These are phyloP conservation scores for Clarias macrocephalus DNA, from an alignment of 2,113 vertebrate genomes.

Conservation along the genomic window DNA sequence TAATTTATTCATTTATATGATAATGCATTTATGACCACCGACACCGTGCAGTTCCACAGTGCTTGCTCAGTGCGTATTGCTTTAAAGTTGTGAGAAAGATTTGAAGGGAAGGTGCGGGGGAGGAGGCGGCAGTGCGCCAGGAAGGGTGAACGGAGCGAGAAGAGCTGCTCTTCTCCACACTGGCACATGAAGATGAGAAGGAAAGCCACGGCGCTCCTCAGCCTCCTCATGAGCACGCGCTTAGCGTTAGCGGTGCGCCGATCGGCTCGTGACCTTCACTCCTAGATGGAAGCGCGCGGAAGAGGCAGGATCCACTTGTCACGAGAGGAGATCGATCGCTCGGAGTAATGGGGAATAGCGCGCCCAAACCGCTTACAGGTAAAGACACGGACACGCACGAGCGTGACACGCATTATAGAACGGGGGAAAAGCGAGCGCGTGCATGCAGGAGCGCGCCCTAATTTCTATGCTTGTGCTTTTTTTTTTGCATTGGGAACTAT, in stretches of 20 bases:
- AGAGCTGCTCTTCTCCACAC: constrained; percentile 60
- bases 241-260: constrained; percentile 27
- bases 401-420: background rate
- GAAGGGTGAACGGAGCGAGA: constrained; percentile 35
- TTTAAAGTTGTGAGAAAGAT: constrained; percentile 70
- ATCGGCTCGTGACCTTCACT: constrained; percentile 25
- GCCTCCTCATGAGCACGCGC: background rate
- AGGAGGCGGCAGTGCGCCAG: constrained; percentile 66
- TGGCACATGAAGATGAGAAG: constrained; percentile 62
- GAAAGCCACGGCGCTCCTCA: constrained; percentile 53
- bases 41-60: background rate
- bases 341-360: constrained; percentile 77
- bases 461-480: background rate
- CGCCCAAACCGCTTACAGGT: constrained; percentile 77
- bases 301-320: constrained; percentile 68
- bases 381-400: constrained; percentile 51
- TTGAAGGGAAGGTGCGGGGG: constrained; percentile 64
- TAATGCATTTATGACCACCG: background rate
- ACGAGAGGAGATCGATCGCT: constrained; percentile 62
- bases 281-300: constrained; percentile 69
- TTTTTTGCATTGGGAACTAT: constrained; percentile 27
- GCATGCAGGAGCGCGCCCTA: background rate
- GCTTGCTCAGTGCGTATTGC: constrained; percentile 62
- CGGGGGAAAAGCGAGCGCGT: background rate
- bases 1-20: background rate